Base-by-base conservation (phyloP, 2,113 vertebrate genomes). In the Pseudolaguvia tuberculata region DNA sequence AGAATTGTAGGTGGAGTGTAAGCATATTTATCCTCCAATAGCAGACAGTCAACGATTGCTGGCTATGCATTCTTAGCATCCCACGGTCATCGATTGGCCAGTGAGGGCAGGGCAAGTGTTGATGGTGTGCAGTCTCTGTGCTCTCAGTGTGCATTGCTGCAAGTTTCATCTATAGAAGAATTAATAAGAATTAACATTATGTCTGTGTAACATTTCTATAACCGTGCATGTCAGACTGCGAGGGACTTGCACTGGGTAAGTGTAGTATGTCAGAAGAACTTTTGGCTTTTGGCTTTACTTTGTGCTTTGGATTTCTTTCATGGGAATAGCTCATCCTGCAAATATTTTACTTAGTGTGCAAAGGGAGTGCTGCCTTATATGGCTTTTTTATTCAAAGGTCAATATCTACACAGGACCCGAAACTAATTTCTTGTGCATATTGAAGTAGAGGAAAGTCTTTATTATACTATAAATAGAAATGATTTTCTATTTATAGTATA, bases 21-120 rank as follows among this genome's bases (percentile, higher is more conserved):
- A 92, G 92, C 89, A 93, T 91, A 95, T 94, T 94, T 96, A 97
- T 92, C 91, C 85, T 91, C 96, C 96, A 99, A 98, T 99, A 87
- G 86, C 84, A 18, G 35, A 20, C 81, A 67, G 78, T 86, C 89
- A 83, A 87, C 86, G 84, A 84, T 88, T 87, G 87, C 85, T 88
- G 83, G 90, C 92, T 86, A 87, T 90, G 83, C 87, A 85, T 87
- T 87, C 88, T 91, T 87, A 85, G 88, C 89, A 88, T 91, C 93
- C 92, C 92, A 80, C 86, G 84, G 87, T 84, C 87, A 86, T 87
- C 83, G 85, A 83, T 83, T 47, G 70, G 63, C 85, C 79, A 80
- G 74, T 83, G 82, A 61, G 51, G 57, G 55, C 72, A 75, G 72
- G 52, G n/a, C n/a, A n/a, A 70, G 83, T 73, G 80, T 84, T 78